Base-by-base conservation (phyloP, 2,113 vertebrate genomes). In the Tinamus guttatus region DNA sequence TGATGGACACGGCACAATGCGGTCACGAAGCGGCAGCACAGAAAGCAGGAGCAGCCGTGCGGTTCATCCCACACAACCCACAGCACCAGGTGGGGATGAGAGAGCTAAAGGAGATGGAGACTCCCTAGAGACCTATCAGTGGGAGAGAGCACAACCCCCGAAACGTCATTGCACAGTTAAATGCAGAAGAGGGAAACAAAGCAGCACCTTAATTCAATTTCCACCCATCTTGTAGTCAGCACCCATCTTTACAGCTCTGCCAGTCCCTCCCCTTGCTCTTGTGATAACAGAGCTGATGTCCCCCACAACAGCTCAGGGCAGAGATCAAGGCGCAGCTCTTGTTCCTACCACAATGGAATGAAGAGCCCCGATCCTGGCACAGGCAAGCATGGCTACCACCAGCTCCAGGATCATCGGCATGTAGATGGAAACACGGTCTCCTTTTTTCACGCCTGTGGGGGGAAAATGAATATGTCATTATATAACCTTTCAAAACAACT, bases 371-470 rank as follows among this genome's bases (percentile, higher is more conserved):
- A 99, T 98, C 74, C 99, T 99, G 71, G 97, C 98, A 43, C 99
- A 99, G 9, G 99, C 99, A 12, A 99, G 97, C 99, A 99, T 99
- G 87, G 99, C 99, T 7, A 99, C 95, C 65, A 99, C 99, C 70
- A 99, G 98, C 95, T 99, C 99, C 63, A 99, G 97, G 89, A 99
- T 99, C 99, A 99, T 99, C 3, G 99, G 99, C 99, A 99, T 98
- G 97, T 99, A 99, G 88, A 99, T 99, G 94, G 99, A 99, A 68
- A 99, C 95, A 0, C 99, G 96, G 90, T 99, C 99, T 6, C 99
- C 99, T 92, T 99, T 99, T 86, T 97, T 99, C 96, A 99, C 97
- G 0, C 99, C 99, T 99, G 85, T 0, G 36, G 60, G 84, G 56
- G 83, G 84, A 96, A 93, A 79, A 90, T 4, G 3, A 67, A 83